phyloP scores from a whole-genome alignment of 2,797 vertebrate genomes.

The Lophotriccus pileatus region DNA sequence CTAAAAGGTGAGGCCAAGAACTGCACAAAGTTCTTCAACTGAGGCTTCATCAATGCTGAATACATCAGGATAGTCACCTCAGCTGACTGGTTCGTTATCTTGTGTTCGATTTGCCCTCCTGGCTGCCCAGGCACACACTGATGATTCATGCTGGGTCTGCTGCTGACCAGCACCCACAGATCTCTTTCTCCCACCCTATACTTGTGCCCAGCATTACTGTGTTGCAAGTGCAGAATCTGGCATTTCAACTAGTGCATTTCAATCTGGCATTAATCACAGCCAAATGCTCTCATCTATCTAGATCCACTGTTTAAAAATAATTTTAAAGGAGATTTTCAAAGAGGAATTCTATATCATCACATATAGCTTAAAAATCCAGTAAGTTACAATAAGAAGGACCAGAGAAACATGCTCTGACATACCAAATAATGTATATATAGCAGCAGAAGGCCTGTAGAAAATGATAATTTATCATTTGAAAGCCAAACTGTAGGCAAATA shows the following conservation, averaged over 20 bases:
- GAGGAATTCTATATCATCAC: not conserved
- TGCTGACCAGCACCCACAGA: not conserved
- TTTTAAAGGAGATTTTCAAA: not conserved
- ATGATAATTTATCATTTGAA: not conserved
- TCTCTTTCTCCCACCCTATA: not conserved
- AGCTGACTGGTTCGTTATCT: not conserved
- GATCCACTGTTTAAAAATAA: not conserved
- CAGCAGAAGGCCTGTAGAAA: not conserved
- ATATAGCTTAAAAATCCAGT: accelerated
- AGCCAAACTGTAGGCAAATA: not conserved
- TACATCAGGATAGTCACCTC: not conserved
- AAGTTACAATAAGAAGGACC: not conserved
- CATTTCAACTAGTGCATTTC: not conserved
- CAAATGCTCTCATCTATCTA: not conserved
- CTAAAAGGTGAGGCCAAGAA: too few relatives aligned
- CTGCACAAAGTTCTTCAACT: not conserved
- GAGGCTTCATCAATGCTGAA: not conserved
- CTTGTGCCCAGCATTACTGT: not conserved
- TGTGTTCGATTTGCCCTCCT: not conserved
- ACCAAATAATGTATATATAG: not conserved
- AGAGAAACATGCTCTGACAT: not conserved
- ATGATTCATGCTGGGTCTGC: not conserved
- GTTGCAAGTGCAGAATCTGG: not conserved
- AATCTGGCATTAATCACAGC: not conserved
- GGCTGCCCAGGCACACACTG: not conserved